Conservation (phyloP, 2,797 vertebrate species). For the Eulemur albifrons region DNA sequence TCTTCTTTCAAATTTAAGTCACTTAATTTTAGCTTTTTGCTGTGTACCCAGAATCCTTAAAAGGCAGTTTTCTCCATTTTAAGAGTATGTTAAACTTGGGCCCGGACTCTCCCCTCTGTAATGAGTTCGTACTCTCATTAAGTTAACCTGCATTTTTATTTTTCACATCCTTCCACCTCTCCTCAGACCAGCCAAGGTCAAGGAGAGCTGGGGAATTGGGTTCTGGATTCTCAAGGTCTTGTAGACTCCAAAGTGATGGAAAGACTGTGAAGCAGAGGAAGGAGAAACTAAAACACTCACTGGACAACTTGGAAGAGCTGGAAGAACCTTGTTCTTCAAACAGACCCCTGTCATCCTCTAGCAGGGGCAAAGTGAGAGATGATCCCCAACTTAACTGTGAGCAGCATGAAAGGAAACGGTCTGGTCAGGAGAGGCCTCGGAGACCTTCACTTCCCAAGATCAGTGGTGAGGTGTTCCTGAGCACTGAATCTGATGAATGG, state of each 20-base stretch:
- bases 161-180: slow-evolving; percentile 71
- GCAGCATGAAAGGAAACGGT: slow-evolving; percentile 57
- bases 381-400: slow-evolving; percentile 51
- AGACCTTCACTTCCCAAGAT: slow-evolving; percentile 81
- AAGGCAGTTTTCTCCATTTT: not conserved
- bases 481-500: slow-evolving; percentile 49
- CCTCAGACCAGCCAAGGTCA: slow-evolving; percentile 84
- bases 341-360: not conserved
- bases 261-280: slow-evolving; percentile 48
- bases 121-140: slow-evolving; percentile 55
- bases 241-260: slow-evolving; percentile 64
- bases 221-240: slow-evolving; percentile 72
- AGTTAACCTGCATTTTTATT: slow-evolving; percentile 85
- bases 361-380: not conserved
- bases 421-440: slow-evolving; percentile 83
- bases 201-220: slow-evolving; percentile 85
- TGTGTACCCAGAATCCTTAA: not conserved
- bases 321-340: not conserved
- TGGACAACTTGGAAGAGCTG: accelerated
- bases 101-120: not conserved
- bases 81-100: not conserved
- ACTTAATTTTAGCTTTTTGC: not conserved
- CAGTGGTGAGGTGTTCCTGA: slow-evolving; percentile 75
- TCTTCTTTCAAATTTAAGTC: slow-evolving; percentile 51
- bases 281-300: slow-evolving; percentile 46